Evolutionary conservation across 2,888 invertebrate genomes (phyloP).

Genomic region (Agonopterix alstromeriana): DNA sequence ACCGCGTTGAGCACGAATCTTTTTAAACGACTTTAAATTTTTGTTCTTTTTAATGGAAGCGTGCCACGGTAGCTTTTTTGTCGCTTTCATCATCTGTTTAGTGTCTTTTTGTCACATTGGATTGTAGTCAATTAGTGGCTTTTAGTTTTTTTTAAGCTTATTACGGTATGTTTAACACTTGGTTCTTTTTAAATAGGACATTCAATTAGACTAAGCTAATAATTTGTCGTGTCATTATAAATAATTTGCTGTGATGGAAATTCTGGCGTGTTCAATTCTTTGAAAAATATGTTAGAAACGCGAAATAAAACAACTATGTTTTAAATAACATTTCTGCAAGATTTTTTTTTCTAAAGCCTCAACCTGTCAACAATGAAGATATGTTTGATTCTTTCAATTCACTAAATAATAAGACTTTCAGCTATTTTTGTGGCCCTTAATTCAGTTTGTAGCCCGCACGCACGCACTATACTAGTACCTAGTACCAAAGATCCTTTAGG

Average conservation of each 20-base stretch:
- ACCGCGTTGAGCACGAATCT: no score
- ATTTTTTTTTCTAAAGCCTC: no score
- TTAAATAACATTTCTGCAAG: neutral
- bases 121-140: slow-evolving; percentile 34
- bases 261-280: neutral
- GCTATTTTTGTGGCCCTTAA: no score
- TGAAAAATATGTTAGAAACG: neutral
- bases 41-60: slow-evolving; percentile 14
- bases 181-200: slow-evolving; percentile 24
- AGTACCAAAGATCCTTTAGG: no score
- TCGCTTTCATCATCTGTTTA: slow-evolving; percentile 25
- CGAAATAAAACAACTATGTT: neutral
- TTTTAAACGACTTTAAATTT: neutral
- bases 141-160: slow-evolving; percentile 27
- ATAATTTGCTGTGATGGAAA: slow-evolving; percentile 2
- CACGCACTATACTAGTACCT: no score
- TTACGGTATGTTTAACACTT: slow-evolving; percentile 30
- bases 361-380: no score
- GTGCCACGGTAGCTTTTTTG: slow-evolving; percentile 22
- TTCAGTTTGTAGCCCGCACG: no score
- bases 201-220: slow-evolving; percentile 22
- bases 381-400: no score
- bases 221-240: slow-evolving; percentile 13
- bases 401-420: no score
- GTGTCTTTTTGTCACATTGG: slow-evolving; percentile 30